Percentiles rank a stretch among this genome's conserved stretches.
Conservation (phyloP, 2,797 vertebrate species). For the Paguma larvata region DNA sequence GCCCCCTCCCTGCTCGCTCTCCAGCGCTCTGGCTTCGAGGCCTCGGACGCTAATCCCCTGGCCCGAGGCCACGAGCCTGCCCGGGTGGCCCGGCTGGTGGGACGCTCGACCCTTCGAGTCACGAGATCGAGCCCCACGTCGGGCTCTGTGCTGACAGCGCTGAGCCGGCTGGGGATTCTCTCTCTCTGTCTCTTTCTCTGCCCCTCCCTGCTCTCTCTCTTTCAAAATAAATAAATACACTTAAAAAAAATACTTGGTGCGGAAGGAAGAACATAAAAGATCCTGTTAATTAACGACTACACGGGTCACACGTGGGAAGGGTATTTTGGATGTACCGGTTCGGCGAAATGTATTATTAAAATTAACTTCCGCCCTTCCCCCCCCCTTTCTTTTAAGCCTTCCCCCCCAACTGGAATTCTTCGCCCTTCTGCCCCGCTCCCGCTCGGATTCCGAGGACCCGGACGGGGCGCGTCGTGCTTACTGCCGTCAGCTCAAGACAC, state of each 20-base stretch:
- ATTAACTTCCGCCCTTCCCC: not conserved
- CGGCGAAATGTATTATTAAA: slow-evolving; percentile 23
- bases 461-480: not conserved
- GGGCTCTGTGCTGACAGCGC: too few relatives aligned
- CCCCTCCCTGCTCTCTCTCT: too few relatives aligned
- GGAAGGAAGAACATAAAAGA: not conserved
- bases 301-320: not conserved
- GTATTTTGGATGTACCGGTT: not conserved
- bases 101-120: too few relatives aligned
- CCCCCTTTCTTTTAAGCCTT: not conserved
- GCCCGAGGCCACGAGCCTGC: too few relatives aligned
- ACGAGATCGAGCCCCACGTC: too few relatives aligned
- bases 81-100: too few relatives aligned
- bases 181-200: too few relatives aligned
- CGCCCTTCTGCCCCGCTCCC: not conserved
- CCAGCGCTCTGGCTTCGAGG: not conserved
- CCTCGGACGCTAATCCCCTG: not conserved
- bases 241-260: not conserved
- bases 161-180: too few relatives aligned
- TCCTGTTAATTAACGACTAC: not conserved
- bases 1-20: not conserved
- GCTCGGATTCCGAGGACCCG: not conserved
- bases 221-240: too few relatives aligned
- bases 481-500: not conserved
- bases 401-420: not conserved